These are phyloP conservation scores for Dasysyrphus albostriatus DNA, from an alignment of 2,888 invertebrate species.

Conservation along the genomic window DNA sequence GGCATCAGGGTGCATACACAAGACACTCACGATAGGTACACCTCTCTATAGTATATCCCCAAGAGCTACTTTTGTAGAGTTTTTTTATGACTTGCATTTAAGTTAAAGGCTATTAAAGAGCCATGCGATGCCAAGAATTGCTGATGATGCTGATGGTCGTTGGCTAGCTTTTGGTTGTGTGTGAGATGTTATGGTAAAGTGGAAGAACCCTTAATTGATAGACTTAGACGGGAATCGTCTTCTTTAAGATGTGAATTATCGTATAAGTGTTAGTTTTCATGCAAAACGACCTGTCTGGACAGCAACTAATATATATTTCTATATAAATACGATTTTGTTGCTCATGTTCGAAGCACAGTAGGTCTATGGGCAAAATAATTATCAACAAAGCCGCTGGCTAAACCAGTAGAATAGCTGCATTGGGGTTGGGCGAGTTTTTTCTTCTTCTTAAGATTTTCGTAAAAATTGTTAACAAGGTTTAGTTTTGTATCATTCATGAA, in stretches of 20 bases:
- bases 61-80: conserved; percentile 55
- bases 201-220: conserved; percentile 47
- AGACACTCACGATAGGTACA: conserved; percentile 23
- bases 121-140: conserved; percentile 18
- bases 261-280: conserved; percentile 32
- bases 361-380: conserved; percentile 68
- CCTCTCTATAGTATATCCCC: conserved; percentile 41
- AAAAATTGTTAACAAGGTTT: too few relatives aligned
- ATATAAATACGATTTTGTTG: not conserved
- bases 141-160: conserved; percentile 3
- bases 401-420: too few relatives aligned
- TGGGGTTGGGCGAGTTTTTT: too few relatives aligned
- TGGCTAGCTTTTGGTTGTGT: not conserved
- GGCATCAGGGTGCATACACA: conserved; percentile 16
- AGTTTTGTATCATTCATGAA: too few relatives aligned
- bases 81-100: conserved; percentile 66
- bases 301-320: not conserved
- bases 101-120: conserved; percentile 67
- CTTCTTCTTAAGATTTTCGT: too few relatives aligned
- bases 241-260: conserved; percentile 9
- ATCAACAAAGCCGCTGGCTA: conserved; percentile 35
- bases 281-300: conserved; percentile 54
- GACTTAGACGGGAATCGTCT: not conserved
- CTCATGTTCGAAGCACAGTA: conserved; percentile 17
- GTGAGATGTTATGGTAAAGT: not conserved